These are phyloP conservation scores for Littorina saxatilis DNA, from an alignment of 1,140 invertebrate species.

Conservation along the genomic window DNA sequence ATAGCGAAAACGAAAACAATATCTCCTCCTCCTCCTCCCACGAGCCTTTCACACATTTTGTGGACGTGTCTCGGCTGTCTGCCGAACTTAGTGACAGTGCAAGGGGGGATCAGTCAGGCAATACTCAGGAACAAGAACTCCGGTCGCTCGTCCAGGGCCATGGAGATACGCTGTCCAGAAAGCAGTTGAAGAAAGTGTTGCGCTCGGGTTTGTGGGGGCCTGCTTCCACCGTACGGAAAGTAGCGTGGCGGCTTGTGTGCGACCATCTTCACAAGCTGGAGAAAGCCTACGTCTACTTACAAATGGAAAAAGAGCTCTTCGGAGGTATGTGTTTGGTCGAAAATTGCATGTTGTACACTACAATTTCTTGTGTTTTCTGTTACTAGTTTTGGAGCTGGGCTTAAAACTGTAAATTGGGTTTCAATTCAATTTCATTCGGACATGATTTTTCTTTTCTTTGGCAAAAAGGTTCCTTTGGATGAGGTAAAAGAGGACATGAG, in stretches of 20 bases:
- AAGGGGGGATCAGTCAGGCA: not conserved
- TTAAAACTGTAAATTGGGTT: too few relatives aligned
- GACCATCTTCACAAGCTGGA: constrained; percentile 52
- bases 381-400: too few relatives aligned
- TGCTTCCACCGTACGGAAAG: constrained; percentile 37
- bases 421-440: too few relatives aligned
- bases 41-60: constrained; percentile 12
- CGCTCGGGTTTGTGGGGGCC: constrained; percentile 1
- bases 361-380: not conserved
- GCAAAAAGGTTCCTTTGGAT: too few relatives aligned
- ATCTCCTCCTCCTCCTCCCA: too few relatives aligned
- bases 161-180: not conserved
- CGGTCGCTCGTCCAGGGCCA: not conserved
- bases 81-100: not conserved
- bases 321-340: constrained; percentile 30
- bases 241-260: constrained; percentile 55
- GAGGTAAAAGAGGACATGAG: too few relatives aligned
- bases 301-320: constrained; percentile 54
- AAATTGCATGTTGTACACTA: not conserved
- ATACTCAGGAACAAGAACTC: constrained; percentile 3
- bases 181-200: constrained; percentile 22
- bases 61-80: constrained; percentile 11
- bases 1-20: not conserved
- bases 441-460: too few relatives aligned
- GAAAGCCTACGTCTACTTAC: constrained; percentile 51